Conservation (phyloP, 2,888 invertebrate genomes). For the Athripsodes cinereus region DNA sequence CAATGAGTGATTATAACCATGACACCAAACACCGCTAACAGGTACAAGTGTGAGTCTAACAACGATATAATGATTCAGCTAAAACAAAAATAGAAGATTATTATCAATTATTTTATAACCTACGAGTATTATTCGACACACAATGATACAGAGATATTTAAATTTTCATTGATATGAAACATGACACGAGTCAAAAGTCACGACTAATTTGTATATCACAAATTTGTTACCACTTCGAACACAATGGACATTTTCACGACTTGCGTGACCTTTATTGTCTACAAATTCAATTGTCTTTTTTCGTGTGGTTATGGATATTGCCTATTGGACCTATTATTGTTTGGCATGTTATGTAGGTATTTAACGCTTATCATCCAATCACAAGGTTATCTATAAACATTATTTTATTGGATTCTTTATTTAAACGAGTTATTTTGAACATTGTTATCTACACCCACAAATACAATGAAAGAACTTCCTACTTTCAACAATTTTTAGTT, state of each 20-base stretch:
- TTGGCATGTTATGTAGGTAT: too few relatives aligned
- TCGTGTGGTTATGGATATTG: neutral
- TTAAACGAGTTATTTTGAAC: too few relatives aligned
- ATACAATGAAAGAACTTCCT: too few relatives aligned
- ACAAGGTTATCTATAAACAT: too few relatives aligned
- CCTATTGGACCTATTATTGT: too few relatives aligned
- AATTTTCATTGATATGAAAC: neutral
- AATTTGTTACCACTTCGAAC: neutral
- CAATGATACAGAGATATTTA: neutral
- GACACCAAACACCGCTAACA: neutral
- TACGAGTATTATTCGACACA: neutral
- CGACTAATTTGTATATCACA: constrained; percentile 1
- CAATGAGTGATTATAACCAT: neutral
- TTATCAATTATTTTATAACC: neutral
- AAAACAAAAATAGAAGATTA: constrained; percentile 1
- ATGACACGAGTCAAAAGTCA: constrained; percentile 1
- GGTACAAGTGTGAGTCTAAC: neutral
- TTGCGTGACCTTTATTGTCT: constrained; percentile 1
- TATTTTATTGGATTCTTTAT: too few relatives aligned
- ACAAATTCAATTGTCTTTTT: neutral
- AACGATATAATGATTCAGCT: neutral
- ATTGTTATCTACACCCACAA: too few relatives aligned
- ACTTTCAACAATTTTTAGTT: too few relatives aligned
- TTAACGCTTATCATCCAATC: too few relatives aligned
- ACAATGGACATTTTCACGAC: neutral